Conservation (phyloP, 1,140 invertebrate genomes). For the Macrotrachela quadricornifera region DNA sequence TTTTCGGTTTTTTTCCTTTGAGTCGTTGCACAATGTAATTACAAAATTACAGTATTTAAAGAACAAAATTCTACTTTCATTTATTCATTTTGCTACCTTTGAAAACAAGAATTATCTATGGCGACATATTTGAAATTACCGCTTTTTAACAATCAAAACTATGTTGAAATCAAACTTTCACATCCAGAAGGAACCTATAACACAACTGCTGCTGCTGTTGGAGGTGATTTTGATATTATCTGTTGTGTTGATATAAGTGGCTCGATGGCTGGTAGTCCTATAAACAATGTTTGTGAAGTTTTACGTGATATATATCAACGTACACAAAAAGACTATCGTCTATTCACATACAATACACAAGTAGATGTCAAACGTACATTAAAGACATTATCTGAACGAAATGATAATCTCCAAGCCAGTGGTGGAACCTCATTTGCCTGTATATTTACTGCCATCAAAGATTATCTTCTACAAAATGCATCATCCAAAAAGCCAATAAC, state of each 20-base stretch:
- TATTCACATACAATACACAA: not conserved
- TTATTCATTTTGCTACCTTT: too few species aligned
- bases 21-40: too few species aligned
- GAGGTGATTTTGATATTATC: not conserved
- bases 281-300: not conserved
- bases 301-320: not conserved
- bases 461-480: not conserved
- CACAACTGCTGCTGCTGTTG: too few species aligned
- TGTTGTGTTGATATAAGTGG: conserved; percentile 1
- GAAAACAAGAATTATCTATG: too few species aligned
- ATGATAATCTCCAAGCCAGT: not conserved
- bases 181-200: too few species aligned
- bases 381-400: not conserved
- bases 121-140: too few species aligned
- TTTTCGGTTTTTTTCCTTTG: too few species aligned
- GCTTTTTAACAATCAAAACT: too few species aligned
- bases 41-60: too few species aligned
- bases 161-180: too few species aligned
- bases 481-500: not conserved
- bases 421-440: not conserved
- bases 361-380: not conserved
- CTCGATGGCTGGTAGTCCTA: not conserved
- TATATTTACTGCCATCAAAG: not conserved
- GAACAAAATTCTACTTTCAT: too few species aligned
- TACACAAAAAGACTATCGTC: not conserved